Evolutionary conservation across 2,888 invertebrate species (phyloP).

Genomic region (Chironomus riparius): DNA sequence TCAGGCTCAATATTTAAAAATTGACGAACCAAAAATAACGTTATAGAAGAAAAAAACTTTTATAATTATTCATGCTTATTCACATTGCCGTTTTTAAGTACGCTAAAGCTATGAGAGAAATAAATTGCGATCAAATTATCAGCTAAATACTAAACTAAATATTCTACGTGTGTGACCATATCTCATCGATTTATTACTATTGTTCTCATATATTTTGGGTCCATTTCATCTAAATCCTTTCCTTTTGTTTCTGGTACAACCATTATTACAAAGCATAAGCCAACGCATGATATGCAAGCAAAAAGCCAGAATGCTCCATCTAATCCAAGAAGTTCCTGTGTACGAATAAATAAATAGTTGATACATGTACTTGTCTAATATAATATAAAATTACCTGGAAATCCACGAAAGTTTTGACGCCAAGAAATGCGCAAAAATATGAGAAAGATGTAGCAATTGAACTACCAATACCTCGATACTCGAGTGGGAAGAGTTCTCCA

Average conservation of each 20-base stretch:
- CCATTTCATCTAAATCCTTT: slow-evolving; percentile 80
- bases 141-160: slow-evolving; percentile 30
- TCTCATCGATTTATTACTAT: slow-evolving; percentile 47
- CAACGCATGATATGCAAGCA: slow-evolving; percentile 69
- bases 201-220: slow-evolving; percentile 55
- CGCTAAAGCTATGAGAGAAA: neutral
- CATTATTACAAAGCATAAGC: slow-evolving; percentile 74
- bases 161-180: slow-evolving; percentile 32
- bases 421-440: slow-evolving; percentile 76
- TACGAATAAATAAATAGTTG: neutral
- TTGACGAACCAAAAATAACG: slow-evolving; percentile 1
- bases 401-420: slow-evolving; percentile 79
- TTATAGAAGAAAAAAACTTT: neutral
- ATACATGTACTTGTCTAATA: neutral
- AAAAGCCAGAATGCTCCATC: slow-evolving; percentile 86
- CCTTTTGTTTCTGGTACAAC: slow-evolving; percentile 89
- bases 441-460: slow-evolving; percentile 80
- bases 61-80: too few species aligned
- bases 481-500: slow-evolving; percentile 73
- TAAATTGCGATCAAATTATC: neutral
- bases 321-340: slow-evolving; percentile 53
- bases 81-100: neutral
- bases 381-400: slow-evolving; percentile 46
- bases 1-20: slow-evolving; percentile 1
- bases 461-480: slow-evolving; percentile 76